Evolutionary conservation across 2,113 vertebrate genomes (phyloP).

Genomic region (Camelus bactrianus): DNA sequence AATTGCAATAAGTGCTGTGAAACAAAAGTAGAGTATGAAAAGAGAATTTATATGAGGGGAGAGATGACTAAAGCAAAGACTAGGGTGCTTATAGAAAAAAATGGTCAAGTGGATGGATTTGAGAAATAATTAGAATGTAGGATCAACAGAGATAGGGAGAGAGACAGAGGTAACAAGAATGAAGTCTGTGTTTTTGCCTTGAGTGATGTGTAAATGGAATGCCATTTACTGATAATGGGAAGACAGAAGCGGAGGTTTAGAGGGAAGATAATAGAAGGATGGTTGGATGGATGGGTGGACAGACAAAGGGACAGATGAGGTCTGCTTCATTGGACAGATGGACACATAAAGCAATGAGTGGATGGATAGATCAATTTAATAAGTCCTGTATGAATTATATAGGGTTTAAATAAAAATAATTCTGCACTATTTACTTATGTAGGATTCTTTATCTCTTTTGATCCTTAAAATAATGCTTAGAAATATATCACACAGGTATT

Average conservation of each 20-base stretch:
- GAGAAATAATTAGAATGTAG: slow-evolving; percentile 13
- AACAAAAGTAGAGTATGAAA: neutral
- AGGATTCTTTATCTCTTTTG: neutral
- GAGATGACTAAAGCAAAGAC: neutral
- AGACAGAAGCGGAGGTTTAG: neutral
- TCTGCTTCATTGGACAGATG: neutral
- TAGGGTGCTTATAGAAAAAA: neutral
- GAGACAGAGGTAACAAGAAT: neutral
- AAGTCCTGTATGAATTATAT: neutral
- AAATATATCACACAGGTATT: too few relatives aligned
- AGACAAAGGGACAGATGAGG: neutral
- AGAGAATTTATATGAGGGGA: neutral
- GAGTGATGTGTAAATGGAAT: neutral
- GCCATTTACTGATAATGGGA: neutral
- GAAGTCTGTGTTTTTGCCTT: neutral
- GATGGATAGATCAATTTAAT: neutral
- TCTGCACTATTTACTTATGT: neutral
- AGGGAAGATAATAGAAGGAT: neutral
- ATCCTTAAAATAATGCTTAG: neutral
- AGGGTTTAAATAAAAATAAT: neutral
- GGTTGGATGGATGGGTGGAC: neutral
- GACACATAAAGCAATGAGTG: neutral
- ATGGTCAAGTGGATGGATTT: neutral
- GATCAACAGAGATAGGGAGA: neutral
- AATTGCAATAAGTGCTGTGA: neutral